Base-by-base conservation (phyloP, 1,140 invertebrate species). In the Thaumetopoea pityocampa region DNA sequence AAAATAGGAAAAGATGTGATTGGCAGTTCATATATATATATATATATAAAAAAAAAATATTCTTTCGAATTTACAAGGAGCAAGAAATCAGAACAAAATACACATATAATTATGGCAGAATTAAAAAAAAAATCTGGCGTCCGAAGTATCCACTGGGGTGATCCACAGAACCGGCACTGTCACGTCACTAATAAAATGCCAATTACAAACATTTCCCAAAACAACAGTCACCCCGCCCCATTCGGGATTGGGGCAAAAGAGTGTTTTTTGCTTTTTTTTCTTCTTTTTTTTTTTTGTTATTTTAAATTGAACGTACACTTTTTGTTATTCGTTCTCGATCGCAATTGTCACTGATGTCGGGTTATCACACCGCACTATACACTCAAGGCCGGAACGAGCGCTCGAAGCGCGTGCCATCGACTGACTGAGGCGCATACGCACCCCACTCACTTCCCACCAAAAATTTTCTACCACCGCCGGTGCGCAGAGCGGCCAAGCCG, bases 141-240 rank as follows among this genome's bases (percentile, higher is more conserved):
- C 72, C 72, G 46, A 63, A 51, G 63, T 56, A 55, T 64, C 67
- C 57, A 67, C 66, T 64, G 66, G n/a, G 57, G 61, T 41, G 51
- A 44, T 67, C 59, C 62, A 63, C 52, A 53, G 30, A 55, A 51
- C 44, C 33, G 49, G 41, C 67, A 76, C 66, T 66, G 44, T 65
- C 78, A 79, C 78, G 69, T 71, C 78, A 82, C 78, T 76, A 73
- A 70, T 68, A 65, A 66, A 69, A 82, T 80, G 76, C 78, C 76
- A 80, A 80, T 82, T 71, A 78, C 74, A 77, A 67, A 62, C 55
- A 65, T 66, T 73, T 67, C 58, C 62, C 54, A 58, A 61, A 71
- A 59, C 55, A 24, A 49, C 37, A 33, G 22, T 42, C 17, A 10
- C 19, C 20, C 41, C 8, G n/a, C 5, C 4, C 7, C 3, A 20